Conservation (phyloP, 1,140 invertebrate species). For the Nylanderia fulva region DNA sequence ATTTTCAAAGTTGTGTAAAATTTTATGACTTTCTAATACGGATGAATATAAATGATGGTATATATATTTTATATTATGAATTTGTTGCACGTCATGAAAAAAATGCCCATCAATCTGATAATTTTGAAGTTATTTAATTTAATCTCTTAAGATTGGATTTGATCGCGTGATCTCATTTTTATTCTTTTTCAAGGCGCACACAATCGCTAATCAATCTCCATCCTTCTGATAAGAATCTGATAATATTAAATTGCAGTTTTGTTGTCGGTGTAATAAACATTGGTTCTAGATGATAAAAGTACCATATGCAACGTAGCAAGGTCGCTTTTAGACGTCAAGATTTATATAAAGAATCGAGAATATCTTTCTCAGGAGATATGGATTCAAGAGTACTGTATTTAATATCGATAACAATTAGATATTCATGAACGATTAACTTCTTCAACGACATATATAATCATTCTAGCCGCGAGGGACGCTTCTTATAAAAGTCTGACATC, state of each 20-base stretch:
- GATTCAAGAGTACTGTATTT: not conserved
- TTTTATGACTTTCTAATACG: not conserved
- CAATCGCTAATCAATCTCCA: not conserved
- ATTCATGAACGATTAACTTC: constrained; percentile 1
- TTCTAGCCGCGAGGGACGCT: constrained; percentile 13
- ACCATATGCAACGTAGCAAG: not conserved
- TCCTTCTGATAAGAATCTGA: not conserved
- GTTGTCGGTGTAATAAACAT: not conserved
- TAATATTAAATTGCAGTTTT: constrained; percentile 7
- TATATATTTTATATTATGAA: not conserved
- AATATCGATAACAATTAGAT: constrained; percentile 29
- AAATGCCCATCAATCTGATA: constrained; percentile 2
- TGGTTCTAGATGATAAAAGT: constrained; percentile 6
- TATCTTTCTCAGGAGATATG: not conserved
- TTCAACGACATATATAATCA: not conserved
- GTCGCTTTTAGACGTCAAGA: not conserved
- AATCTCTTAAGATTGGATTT: not conserved
- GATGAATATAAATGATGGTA: too few species aligned
- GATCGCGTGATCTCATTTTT: not conserved
- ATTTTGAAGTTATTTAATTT: not conserved
- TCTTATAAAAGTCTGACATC: constrained; percentile 25
- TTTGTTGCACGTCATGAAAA: not conserved
- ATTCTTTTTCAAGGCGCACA: not conserved
- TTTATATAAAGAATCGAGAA: not conserved
- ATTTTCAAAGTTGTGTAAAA: not conserved